Base-by-base conservation (phyloP, 53 echinoderm and acorn worm genomes). In the Paracentrotus lividus region DNA sequence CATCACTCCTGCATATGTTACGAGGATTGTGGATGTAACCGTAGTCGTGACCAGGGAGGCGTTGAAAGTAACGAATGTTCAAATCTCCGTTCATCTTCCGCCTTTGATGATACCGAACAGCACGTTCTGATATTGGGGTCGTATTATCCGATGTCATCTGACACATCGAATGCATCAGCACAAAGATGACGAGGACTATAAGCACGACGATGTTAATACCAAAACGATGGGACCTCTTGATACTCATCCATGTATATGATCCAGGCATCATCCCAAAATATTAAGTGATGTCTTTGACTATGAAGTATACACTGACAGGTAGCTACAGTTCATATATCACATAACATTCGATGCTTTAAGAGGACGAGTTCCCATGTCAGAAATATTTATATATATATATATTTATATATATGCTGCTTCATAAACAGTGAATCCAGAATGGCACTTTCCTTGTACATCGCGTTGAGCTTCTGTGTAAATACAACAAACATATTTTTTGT, bases 1-100 rank as follows among this genome's bases (percentile, higher is more conserved):
- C 81, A 3, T 81, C 81, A 26, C 44, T 26, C 81, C 12, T n/a
- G 33, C 81, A 81, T 26, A 45, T 81, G 47, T 81, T 81, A 5
- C 81, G 47, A 44, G 81, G 81, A 81, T 81, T 81, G 81, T 81
- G 81, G 47, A 81, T 81, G 27, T 81, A 81, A 43, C 81, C 81
- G 14, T 47, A 81, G 13, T 81, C 81, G 10, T 81, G 45, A 7
- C 81, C 81, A 12, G 45, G 81, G 10, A 81, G 23, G 49, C 81
- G 81, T 20, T 81, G 45, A 47, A 81, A 81, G 26, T 47, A 81
- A 49, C 81, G 81, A 81, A 81, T 81, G 12, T 81, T 81, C 12
- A 23, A 8, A 27, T 47, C 81, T n/a, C 81, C 26, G 27, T 81
- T 47, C 8, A 47, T 44, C 47, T 20, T 47, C 18, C 81, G 8